Evolutionary conservation across 2,113 vertebrate species (phyloP).

Genomic region (Mugil cephalus): DNA sequence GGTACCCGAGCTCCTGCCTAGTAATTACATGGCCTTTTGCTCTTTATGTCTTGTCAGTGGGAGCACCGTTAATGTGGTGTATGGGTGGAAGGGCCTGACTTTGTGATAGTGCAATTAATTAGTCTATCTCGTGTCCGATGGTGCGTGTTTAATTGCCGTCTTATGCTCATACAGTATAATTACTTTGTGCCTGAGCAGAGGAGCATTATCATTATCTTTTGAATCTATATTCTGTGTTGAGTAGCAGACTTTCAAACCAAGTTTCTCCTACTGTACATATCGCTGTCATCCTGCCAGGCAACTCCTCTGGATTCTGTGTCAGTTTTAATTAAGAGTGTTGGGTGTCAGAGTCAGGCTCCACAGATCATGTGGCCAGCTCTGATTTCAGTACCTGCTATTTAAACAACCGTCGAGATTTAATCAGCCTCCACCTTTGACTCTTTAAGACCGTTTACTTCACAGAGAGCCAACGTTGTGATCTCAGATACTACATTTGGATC

Average conservation of each 20-base stretch:
- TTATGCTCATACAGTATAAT: constrained; percentile 47
- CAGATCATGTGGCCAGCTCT: constrained; percentile 70
- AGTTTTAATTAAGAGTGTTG: constrained; percentile 77
- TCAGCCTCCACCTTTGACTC: background rate
- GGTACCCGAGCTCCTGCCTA: constrained; percentile 41
- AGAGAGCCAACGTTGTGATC: background rate
- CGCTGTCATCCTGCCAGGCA: background rate
- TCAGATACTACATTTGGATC: background rate
- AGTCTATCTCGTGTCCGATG: constrained; percentile 39
- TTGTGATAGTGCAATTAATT: constrained; percentile 67
- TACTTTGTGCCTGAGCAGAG: constrained; percentile 34
- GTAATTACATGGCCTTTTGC: constrained; percentile 46
- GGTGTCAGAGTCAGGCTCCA: constrained; percentile 57
- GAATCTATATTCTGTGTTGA: constrained; percentile 6
- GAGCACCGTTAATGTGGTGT: constrained; percentile 56
- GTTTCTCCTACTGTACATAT: background rate
- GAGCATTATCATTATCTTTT: constrained; percentile 35
- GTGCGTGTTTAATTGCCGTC: constrained; percentile 45
- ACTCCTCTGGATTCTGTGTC: constrained; percentile 65
- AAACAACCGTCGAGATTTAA: constrained; percentile 66
- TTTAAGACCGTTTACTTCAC: background rate
- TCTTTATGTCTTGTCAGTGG: constrained; percentile 44
- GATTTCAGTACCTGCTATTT: constrained; percentile 67
- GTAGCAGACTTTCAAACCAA: background rate
- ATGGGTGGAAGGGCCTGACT: constrained; percentile 38